A percentile compares a stretch with the other conserved stretches of the same genome.
These are phyloP conservation scores for Exocentrus adspersus DNA, from an alignment of 2,888 invertebrate species.

Conservation along the genomic window DNA sequence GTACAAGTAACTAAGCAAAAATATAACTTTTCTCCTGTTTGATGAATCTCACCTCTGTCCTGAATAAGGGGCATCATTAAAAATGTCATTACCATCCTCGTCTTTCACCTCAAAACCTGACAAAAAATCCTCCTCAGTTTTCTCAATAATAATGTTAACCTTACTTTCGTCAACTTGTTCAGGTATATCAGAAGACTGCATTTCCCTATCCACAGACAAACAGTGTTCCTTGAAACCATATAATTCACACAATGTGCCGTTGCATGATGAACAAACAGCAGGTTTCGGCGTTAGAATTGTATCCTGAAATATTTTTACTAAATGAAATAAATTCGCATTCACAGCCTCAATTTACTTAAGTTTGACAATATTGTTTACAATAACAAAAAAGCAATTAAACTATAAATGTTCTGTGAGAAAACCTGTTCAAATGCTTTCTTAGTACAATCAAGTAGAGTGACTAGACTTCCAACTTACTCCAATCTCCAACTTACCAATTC, in stretches of 20 bases:
- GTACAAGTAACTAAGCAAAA: too few species aligned
- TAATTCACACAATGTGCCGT: neutral
- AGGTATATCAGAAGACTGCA: neutral
- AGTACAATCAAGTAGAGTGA: neutral
- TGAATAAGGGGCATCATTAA: neutral
- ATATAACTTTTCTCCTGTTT: too few species aligned
- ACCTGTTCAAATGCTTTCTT: too few species aligned
- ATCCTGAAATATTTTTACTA: conserved; percentile 16
- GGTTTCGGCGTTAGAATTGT: neutral
- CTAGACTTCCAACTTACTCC: neutral
- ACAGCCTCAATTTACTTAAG: too few species aligned
- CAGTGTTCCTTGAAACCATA: neutral
- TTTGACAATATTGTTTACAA: too few species aligned
- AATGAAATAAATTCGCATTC: too few species aligned
- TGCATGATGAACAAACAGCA: neutral
- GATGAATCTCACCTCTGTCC: neutral
- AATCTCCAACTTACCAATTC: neutral
- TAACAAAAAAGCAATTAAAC: too few species aligned
- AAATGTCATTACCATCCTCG: conserved; percentile 14
- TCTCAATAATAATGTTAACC: neutral
- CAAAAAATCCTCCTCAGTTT: conserved; percentile 2
- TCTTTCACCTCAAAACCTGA: conserved; percentile 16
- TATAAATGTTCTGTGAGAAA: too few species aligned
- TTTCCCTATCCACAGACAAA: conserved; percentile 5
- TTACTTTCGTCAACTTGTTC: conserved; percentile 4